Evolutionary conservation across 2,113 vertebrate species (phyloP), one percentile per base, ranked within the genome.

Genomic region (Ictidomys tridecemlineatus): DNA sequence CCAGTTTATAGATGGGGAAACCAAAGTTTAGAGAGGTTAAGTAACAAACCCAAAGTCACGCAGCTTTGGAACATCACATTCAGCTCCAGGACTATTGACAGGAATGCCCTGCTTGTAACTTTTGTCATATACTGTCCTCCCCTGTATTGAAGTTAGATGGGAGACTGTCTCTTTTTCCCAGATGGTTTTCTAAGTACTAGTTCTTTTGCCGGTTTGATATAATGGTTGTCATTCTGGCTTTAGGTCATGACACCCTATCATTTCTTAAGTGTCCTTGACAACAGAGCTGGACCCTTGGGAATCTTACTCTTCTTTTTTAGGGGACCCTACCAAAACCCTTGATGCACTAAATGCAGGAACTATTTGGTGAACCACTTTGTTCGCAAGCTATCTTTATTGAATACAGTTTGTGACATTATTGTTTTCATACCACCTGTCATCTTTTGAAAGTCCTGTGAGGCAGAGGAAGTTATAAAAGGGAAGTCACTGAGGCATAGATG

Each of bases 381-480:
- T 70, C 24, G 2, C 39, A 53, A 89, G 34, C 73, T 17, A 3
- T 85, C 86, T 90, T 89, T 78, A 53, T 85, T 61, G 65, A 85
- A 53, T 80, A n/a, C n/a, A 72, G 8, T 79, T 85, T 65, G 39
- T 89, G 67, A 53, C 56, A 42, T 18, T 72, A 70, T 65, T 82
- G 26, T 74, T 94, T 96, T 37, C 17, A 45, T 94, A 26, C 56
- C 56, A 26, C 45, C 17, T 73, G 0, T 86, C 92, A 89, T 93
- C 39, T 97, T 83, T 48, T 86, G 78, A 94, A 87, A 65, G 37
- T 48, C 13, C 84, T 63, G 37, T 70, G 70, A 95, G 77, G 74
- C 74, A 56, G 58, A 42, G 56, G 28, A 97, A 65, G 26, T 93
- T 93, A 63, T 11, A 24, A 61, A 72, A 93, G 74, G 72, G 80